These are phyloP conservation scores for Polylopha cassiicola DNA, from an alignment of 2,888 invertebrate species.

Conservation along the genomic window DNA sequence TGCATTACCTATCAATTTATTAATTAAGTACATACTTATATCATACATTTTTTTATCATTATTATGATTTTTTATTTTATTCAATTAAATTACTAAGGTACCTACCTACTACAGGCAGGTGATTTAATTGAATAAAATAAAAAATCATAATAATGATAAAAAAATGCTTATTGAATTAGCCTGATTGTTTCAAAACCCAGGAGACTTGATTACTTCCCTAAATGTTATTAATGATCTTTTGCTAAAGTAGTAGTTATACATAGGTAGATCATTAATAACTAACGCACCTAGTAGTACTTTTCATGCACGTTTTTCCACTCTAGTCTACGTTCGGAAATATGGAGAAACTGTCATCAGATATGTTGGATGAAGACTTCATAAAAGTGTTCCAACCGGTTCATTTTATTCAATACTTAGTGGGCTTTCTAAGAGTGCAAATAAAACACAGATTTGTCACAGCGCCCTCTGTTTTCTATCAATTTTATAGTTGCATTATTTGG, in stretches of 20 bases:
- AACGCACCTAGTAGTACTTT: too few species aligned
- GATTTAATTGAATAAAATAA: background rate
- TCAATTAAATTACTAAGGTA: too few species aligned
- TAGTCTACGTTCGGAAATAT: too few species aligned
- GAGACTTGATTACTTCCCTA: slow-evolving; percentile 3
- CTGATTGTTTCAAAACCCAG: background rate
- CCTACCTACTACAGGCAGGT: too few species aligned
- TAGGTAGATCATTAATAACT: too few species aligned
- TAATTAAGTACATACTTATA: too few species aligned
- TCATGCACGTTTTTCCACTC: too few species aligned
- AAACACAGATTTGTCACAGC: slow-evolving; percentile 44
- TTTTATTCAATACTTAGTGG: slow-evolving; percentile 35
- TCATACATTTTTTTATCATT: too few species aligned
- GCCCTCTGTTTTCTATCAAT: slow-evolving; percentile 34
- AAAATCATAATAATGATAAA: background rate
- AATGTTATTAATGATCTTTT: too few species aligned
- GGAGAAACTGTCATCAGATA: slow-evolving; percentile 42
- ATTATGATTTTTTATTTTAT: background rate
- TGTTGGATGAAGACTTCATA: slow-evolving; percentile 49
- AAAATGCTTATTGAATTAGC: too few species aligned
- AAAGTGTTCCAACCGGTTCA: slow-evolving; percentile 42
- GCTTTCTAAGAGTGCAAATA: slow-evolving; percentile 43
- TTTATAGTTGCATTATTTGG: slow-evolving; percentile 38
- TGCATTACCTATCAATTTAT: too few species aligned
- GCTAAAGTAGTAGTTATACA: too few species aligned